These are phyloP conservation scores for Pomacea canaliculata DNA, from an alignment of 2,888 invertebrate species.

Conservation along the genomic window DNA sequence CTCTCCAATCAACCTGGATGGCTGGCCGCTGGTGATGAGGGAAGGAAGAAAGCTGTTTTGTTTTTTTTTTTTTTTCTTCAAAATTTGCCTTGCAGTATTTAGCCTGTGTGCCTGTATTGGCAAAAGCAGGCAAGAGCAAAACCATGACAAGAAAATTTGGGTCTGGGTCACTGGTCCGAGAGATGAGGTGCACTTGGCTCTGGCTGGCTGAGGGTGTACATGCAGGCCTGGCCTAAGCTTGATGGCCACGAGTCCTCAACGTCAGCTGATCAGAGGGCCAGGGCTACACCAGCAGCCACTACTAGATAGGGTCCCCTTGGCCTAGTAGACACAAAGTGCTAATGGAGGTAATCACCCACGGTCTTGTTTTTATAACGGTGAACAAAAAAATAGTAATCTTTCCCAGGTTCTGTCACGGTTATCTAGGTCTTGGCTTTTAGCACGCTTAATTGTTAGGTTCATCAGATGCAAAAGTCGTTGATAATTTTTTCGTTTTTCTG, in stretches of 20 bases:
- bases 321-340: conserved; percentile 21
- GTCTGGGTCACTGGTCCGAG: conserved; percentile 17
- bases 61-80: too few species aligned
- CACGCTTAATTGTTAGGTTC: too few species aligned
- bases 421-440: too few species aligned
- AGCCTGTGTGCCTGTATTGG: not conserved
- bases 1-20: not conserved
- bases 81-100: not conserved
- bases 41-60: too few species aligned
- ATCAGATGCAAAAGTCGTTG: too few species aligned
- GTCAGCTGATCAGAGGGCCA: conserved; percentile 18
- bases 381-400: too few species aligned
- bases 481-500: too few species aligned
- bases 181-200: conserved; percentile 19
- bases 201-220: conserved; percentile 20
- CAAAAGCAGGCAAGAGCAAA: not conserved
- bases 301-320: conserved; percentile 23
- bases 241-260: conserved; percentile 12
- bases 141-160: conserved; percentile 5
- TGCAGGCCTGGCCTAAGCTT: conserved; percentile 1
- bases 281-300: conserved; percentile 13
- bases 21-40: not conserved
- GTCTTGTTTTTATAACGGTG: too few species aligned
- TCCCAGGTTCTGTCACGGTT: too few species aligned
- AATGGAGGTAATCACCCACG: conserved; percentile 18